These are phyloP conservation scores for Fistularia tabacaria DNA, from an alignment of 2,797 vertebrate genomes.

Conservation along the genomic window DNA sequence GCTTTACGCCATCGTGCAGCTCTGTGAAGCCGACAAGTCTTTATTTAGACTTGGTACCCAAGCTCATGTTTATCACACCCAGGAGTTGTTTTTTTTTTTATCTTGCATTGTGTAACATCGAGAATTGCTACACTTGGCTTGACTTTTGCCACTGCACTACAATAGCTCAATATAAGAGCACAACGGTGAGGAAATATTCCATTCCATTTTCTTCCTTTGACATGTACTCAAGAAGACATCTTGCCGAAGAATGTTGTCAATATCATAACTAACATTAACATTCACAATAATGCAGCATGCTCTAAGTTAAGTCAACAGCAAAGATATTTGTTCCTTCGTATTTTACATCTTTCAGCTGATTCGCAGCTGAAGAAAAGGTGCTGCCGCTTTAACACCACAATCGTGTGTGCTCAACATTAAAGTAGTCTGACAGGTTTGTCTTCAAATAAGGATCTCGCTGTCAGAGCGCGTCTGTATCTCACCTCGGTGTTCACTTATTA, in stretches of 20 bases:
- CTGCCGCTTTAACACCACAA: too few relatives aligned
- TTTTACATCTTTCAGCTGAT: too few relatives aligned
- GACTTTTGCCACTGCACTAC: slow-evolving; percentile 36
- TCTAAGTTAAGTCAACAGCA: too few relatives aligned
- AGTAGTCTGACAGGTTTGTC: slow-evolving; percentile 4
- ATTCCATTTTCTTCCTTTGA: slow-evolving; percentile 20
- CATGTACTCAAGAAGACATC: not conserved
- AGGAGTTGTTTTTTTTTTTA: slow-evolving; percentile 1
- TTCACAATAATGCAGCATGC: too few relatives aligned
- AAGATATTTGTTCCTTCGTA: too few relatives aligned
- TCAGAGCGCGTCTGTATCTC: not conserved
- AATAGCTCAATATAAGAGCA: not conserved
- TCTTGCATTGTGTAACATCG: slow-evolving; percentile 1
- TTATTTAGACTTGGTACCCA: slow-evolving; percentile 2
- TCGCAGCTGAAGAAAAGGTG: too few relatives aligned
- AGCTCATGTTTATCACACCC: slow-evolving; percentile 7
- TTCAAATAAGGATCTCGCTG: not conserved
- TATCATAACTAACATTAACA: too few relatives aligned
- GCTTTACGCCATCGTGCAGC: slow-evolving; percentile 3
- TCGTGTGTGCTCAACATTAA: not conserved
- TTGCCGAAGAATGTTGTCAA: too few relatives aligned
- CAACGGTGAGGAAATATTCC: slow-evolving; percentile 3
- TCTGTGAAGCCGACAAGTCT: slow-evolving; percentile 9
- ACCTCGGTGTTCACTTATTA: not conserved
- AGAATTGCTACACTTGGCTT: slow-evolving; percentile 34